These are phyloP conservation scores for Xestia xanthographa DNA, from an alignment of 2,888 invertebrate species.

Conservation along the genomic window DNA sequence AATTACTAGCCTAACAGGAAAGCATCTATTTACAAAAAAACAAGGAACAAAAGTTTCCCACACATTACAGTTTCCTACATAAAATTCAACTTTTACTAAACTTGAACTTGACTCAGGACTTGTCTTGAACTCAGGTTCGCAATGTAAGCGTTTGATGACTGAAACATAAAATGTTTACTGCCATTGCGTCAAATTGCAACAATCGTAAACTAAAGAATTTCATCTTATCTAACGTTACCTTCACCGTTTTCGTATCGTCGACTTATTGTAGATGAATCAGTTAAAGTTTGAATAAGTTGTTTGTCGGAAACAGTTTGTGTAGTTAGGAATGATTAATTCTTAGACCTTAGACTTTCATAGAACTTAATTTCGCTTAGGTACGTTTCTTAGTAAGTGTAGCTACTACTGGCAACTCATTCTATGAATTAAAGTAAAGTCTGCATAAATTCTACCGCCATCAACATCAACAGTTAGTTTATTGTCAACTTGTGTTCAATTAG, in stretches of 20 bases:
- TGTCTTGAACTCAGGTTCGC: slow-evolving; percentile 17
- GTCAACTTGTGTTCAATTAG: background rate
- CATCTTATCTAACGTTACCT: slow-evolving; percentile 37
- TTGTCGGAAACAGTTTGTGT: background rate
- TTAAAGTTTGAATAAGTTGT: background rate
- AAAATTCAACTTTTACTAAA: slow-evolving; percentile 8
- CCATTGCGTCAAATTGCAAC: slow-evolving; percentile 32
- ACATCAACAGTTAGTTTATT: background rate
- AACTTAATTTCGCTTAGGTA: background rate
- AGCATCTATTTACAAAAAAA: background rate
- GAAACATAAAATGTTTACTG: slow-evolving; percentile 51
- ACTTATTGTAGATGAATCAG: slow-evolving; percentile 30
- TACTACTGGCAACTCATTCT: background rate
- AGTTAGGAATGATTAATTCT: background rate
- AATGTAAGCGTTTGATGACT: slow-evolving; percentile 22
- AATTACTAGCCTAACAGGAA: background rate
- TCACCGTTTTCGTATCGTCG: slow-evolving; percentile 23
- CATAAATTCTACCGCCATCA: background rate
- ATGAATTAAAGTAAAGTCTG: background rate
- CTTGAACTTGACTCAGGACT: slow-evolving; percentile 23
- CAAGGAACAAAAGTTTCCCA: background rate
- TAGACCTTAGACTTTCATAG: background rate
- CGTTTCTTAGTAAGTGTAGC: background rate
- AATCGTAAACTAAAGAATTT: slow-evolving; percentile 58
- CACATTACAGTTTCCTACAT: background rate